phyloP scores from a whole-genome alignment of 2,888 invertebrate genomes.

The Tetheella fluctuosa region DNA sequence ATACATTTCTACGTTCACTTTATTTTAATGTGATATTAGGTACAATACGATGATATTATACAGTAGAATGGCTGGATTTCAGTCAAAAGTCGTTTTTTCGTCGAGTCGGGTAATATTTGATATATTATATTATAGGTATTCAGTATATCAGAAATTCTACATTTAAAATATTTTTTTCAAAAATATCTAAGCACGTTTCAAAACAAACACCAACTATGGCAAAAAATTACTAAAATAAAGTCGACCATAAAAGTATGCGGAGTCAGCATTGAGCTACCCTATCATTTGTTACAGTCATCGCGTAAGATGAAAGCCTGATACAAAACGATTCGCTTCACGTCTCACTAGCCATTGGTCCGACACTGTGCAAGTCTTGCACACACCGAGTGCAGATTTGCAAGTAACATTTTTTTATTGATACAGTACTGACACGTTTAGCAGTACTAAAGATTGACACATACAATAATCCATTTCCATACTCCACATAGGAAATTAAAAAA shows the following conservation, averaged over 20 bases:
- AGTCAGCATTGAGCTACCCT: slow-evolving; percentile 39
- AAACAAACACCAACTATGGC: slow-evolving; percentile 26
- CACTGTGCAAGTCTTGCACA: slow-evolving; percentile 32
- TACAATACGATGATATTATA: too few relatives aligned
- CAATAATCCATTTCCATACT: too few relatives aligned
- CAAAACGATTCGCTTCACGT: slow-evolving; percentile 74
- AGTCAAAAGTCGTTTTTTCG: too few relatives aligned
- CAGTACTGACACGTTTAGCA: not conserved
- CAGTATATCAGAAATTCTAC: too few relatives aligned
- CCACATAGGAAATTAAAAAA: too few relatives aligned
- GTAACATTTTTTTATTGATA: not conserved
- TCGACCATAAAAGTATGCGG: slow-evolving; percentile 39
- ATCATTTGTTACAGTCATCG: slow-evolving; percentile 77
- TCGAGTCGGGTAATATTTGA: too few relatives aligned
- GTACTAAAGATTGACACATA: not conserved
- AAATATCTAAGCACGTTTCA: slow-evolving; percentile 21
- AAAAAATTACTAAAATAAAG: slow-evolving; percentile 44
- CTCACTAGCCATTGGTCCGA: slow-evolving; percentile 61
- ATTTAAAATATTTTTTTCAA: too few relatives aligned
- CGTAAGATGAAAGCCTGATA: slow-evolving; percentile 76
- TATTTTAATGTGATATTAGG: too few relatives aligned
- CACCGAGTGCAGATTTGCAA: slow-evolving; percentile 30
- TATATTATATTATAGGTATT: too few relatives aligned
- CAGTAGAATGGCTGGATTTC: too few relatives aligned
- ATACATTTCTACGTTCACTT: too few relatives aligned